Conservation (phyloP, 2,797 vertebrate species). For the Catharus ustulatus region DNA sequence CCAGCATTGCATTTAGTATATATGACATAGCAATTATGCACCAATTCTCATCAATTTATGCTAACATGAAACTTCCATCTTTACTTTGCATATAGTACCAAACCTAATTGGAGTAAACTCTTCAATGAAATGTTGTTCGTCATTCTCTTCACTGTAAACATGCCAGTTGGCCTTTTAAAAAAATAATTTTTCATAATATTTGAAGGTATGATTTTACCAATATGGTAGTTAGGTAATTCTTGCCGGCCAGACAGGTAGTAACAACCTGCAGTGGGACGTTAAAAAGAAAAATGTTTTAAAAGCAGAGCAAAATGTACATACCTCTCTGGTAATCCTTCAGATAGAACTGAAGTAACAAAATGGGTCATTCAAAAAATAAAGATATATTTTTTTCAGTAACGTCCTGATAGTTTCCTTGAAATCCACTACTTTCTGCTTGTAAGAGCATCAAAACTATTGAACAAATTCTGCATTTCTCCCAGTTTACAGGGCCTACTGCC, state of each 20-base stretch:
- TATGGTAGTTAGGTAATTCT: not conserved
- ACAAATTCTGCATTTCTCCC: not conserved
- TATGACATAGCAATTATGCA: not conserved
- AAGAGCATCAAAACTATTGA: not conserved
- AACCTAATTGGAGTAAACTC: not conserved
- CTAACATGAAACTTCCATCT: not conserved
- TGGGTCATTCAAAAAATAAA: not conserved
- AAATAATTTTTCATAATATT: not conserved
- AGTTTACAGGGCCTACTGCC: not conserved
- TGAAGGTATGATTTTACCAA: not conserved
- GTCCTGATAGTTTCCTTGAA: not conserved
- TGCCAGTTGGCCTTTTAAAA: not conserved
- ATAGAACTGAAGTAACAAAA: not conserved
- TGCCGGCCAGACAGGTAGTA: not conserved
- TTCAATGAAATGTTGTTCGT: not conserved
- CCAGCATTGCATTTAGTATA: not conserved
- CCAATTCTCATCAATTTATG: not conserved
- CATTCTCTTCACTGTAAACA: not conserved
- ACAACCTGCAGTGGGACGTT: not conserved
- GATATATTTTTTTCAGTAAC: not conserved
- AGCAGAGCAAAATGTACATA: not conserved
- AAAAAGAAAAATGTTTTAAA: not conserved
- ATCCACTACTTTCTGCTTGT: not conserved
- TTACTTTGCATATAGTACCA: not conserved
- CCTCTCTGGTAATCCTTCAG: not conserved